Evolutionary conservation across 30 jellyfish, hydroid and myxozoan species (phyloP).

Genomic region (Aurelia aurita): DNA sequence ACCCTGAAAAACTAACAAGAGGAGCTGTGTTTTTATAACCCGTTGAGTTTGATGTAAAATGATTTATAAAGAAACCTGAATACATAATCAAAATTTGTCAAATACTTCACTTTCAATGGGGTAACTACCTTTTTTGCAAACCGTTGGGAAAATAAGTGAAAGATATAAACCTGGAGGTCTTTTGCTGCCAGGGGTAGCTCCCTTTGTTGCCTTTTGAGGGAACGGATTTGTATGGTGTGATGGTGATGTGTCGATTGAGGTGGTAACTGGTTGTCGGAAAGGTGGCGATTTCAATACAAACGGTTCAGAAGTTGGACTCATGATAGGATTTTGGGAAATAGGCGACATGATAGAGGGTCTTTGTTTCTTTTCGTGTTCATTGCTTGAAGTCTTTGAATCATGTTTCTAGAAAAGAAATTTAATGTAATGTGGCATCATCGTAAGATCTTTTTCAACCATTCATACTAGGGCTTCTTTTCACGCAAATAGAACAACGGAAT

Average conservation of each 20-base stretch:
- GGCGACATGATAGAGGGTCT: slow-evolving; percentile 42
- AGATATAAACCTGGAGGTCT: slow-evolving; percentile 42
- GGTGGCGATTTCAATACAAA: slow-evolving; percentile 33
- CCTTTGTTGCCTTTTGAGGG: slow-evolving; percentile 21
- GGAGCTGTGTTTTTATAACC: no score
- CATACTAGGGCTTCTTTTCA: no score
- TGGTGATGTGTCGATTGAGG: slow-evolving; percentile 11
- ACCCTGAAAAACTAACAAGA: no score
- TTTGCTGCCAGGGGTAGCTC: slow-evolving; percentile 19
- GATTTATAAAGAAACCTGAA: no score
- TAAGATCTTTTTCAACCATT: no score
- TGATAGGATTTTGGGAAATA: slow-evolving; percentile 18
- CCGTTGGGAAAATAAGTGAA: no score
- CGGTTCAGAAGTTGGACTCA: slow-evolving; percentile 41
- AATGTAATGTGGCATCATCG: no score
- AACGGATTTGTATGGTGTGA: slow-evolving; percentile 10
- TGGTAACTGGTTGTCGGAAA: background rate
- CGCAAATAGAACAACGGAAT: no score
- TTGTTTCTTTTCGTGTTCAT: background rate
- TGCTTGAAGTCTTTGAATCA: slow-evolving; percentile 2
- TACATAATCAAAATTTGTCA: no score
- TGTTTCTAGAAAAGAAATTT: slow-evolving; percentile 1
- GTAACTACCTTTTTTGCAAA: no score
- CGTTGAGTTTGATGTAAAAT: no score
- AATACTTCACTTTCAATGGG: no score